These are phyloP conservation scores for Benthosema pterotum DNA, from an alignment of 2,797 vertebrate species.

Conservation along the genomic window DNA sequence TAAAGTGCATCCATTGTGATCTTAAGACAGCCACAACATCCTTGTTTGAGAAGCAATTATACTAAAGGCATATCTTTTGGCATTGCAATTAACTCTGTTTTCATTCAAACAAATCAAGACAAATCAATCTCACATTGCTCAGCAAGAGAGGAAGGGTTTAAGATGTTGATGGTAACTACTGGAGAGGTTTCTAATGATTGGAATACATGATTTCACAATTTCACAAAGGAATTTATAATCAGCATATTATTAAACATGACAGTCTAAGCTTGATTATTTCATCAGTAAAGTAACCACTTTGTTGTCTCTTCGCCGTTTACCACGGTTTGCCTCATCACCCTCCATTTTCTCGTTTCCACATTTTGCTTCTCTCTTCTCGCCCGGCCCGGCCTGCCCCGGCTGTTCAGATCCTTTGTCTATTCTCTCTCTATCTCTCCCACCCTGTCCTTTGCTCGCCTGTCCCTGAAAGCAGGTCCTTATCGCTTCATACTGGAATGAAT, in stretches of 20 bases:
- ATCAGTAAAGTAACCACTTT: constrained; percentile 35
- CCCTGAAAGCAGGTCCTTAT: constrained; percentile 61
- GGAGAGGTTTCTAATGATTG: constrained; percentile 32
- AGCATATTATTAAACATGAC: constrained; percentile 28
- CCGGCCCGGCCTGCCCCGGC: no score
- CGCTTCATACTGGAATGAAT: constrained; percentile 63
- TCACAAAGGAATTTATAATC: constrained; percentile 41
- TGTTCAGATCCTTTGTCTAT: constrained; percentile 18
- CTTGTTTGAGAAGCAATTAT: constrained; percentile 1
- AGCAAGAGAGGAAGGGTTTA: constrained; percentile 25
- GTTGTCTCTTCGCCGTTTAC: constrained; percentile 9
- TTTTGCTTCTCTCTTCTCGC: constrained; percentile 10
- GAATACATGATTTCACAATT: constrained; percentile 13
- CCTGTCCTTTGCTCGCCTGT: constrained; percentile 42
- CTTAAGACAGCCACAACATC: background rate
- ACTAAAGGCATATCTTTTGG: constrained; percentile 15
- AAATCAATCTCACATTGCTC: constrained; percentile 15
- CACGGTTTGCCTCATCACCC: background rate
- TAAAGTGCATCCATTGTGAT: no score
- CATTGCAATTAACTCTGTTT: constrained; percentile 10
- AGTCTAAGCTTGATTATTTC: constrained; percentile 35
- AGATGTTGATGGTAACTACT: constrained; percentile 14
- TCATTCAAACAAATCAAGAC: constrained; percentile 12
- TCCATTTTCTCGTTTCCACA: background rate
- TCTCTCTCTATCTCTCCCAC: background rate